These are phyloP conservation scores for Hylomyscus alleni DNA, from an alignment of 2,797 vertebrate genomes.

Conservation along the genomic window DNA sequence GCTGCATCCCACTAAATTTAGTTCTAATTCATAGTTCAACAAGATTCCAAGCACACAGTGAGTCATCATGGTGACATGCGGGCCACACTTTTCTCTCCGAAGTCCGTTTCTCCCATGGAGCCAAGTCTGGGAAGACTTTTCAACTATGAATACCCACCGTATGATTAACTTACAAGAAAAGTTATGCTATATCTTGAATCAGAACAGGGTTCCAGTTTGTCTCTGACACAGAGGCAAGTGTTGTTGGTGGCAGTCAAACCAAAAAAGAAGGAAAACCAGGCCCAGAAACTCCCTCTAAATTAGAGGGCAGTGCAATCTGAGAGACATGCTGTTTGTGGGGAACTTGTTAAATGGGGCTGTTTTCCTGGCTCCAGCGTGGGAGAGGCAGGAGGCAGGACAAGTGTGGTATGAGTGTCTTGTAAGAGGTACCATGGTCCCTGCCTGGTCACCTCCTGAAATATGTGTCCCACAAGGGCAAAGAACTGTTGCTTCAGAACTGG, in stretches of 20 bases:
- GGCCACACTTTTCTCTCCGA: slow-evolving; percentile 31
- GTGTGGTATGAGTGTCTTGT: not conserved
- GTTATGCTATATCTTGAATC: slow-evolving; percentile 52
- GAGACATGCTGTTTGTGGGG: slow-evolving; percentile 5
- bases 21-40: slow-evolving; percentile 52
- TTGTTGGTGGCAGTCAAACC: not conserved
- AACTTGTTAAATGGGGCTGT: not conserved
- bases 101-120: slow-evolving; percentile 52
- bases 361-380: slow-evolving; percentile 2
- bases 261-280: not conserved
- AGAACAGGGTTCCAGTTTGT: not conserved
- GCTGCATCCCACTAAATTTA: slow-evolving; percentile 64
- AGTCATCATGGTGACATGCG: slow-evolving; percentile 36
- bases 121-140: slow-evolving; percentile 75
- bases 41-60: slow-evolving; percentile 40
- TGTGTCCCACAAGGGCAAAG: not conserved
- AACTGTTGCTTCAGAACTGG: not conserved
- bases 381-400: not conserved
- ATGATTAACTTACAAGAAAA: slow-evolving; percentile 76
- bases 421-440: not conserved
- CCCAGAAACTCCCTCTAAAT: slow-evolving; percentile 34
- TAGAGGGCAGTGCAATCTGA: not conserved
- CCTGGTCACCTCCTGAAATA: not conserved
- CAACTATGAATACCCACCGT: slow-evolving; percentile 74
- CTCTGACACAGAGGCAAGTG: slow-evolving; percentile 40